Conservation (phyloP, 2,113 vertebrate genomes). For the Puma concolor region DNA sequence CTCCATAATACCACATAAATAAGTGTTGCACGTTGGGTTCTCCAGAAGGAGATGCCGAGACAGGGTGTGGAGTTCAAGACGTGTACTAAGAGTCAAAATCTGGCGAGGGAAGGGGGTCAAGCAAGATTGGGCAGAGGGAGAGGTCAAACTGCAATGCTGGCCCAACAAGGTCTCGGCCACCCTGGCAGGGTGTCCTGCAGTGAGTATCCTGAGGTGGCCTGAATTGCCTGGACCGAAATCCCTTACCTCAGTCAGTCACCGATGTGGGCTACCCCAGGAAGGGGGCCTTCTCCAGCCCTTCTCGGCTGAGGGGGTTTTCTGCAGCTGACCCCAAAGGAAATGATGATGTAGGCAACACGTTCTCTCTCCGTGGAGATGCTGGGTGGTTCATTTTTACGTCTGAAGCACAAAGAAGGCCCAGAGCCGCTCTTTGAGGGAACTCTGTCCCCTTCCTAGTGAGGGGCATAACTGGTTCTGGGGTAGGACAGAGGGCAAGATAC, state of each 20-base stretch:
- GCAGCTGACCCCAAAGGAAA: not conserved
- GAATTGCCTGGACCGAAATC: not conserved
- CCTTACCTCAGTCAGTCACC: not conserved
- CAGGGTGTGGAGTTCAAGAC: not conserved
- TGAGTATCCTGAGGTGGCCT: not conserved
- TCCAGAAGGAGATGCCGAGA: not conserved
- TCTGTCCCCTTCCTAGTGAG: not conserved
- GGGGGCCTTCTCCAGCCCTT: too few species aligned
- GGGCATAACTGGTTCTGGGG: not conserved
- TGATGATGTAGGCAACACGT: too few species aligned
- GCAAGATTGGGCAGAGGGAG: not conserved
- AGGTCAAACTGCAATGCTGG: not conserved
- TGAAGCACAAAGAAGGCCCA: not conserved
- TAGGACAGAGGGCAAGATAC: not conserved
- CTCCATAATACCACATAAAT: not conserved
- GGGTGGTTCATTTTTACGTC: not conserved
- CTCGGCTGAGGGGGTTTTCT: not conserved
- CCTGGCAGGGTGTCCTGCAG: not conserved
- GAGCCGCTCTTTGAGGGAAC: not conserved
- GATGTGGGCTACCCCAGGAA: not conserved
- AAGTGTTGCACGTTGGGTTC: not conserved
- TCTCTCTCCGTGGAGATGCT: not conserved
- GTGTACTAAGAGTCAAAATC: not conserved
- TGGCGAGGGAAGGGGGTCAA: not conserved
- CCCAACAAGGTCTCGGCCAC: not conserved